Base-by-base conservation (phyloP, 1,140 invertebrate species). In the Leptinotarsa lineolata region DNA sequence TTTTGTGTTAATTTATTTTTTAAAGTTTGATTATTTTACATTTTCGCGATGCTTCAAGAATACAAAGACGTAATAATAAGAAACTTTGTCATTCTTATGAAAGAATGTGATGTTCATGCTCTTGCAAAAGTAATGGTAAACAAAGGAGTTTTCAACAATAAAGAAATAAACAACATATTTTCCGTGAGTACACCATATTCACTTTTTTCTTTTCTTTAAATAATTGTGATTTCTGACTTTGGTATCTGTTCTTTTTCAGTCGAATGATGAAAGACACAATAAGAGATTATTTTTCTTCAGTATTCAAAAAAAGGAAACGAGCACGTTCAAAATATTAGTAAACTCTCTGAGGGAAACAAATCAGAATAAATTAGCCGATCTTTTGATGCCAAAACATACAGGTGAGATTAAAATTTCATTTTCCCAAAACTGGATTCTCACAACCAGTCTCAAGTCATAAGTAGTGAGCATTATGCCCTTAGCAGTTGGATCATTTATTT, bases 281-380 rank as follows among this genome's bases (percentile, higher is more conserved):
- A 78, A 76, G 58, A 39, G 68, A n/a, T 21, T 63, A 22, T 78
- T 78, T 70, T 73, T 78, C 30, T 69, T 71, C 15, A 54, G 3
- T 16, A 24, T 78, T 15, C 21, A 68, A 15, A 68, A 75, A 54
- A 78, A 78, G 66, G 68, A 74, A 15, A 45, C 69, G 4, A 46
- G 20, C 18, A 70, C 70, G 13, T 72, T 68, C 22, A 46, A 72
- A 48, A 8, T 44, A 2, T 66, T 78, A 5, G 18, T 76, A 44
- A 54, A 70, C 45, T 73, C 67, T 70, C 68, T 78, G 22, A 70
- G 15, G 12, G 67, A 66, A n/a, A 76, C 60, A 15, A 65, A 70
- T 18, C 65, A 76, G 46, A n/a, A 64, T 39, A 21, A 39, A 22
- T 63, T 77, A 11, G 76, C 72, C 5, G 12, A 64, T 18, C 22